Percentiles rank a stretch among this genome's conserved stretches.
Evolutionary conservation across 2,888 invertebrate genomes (phyloP).

Genomic region (Cosmopolites sordidus): DNA sequence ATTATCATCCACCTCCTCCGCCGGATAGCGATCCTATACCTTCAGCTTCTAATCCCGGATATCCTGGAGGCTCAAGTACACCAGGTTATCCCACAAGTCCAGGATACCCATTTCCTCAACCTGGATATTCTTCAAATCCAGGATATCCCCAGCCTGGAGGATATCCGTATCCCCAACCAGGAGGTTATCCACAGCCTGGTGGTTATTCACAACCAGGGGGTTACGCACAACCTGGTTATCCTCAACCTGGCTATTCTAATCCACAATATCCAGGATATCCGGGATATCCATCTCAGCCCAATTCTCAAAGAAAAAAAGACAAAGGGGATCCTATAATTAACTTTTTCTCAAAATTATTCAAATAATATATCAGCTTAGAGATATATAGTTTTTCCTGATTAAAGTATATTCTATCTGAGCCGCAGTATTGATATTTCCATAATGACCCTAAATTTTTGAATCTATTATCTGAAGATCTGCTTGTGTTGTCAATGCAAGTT

Average conservation of each 20-base stretch:
- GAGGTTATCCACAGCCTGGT: slow-evolving; percentile 29
- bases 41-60: slow-evolving; percentile 22
- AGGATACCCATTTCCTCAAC: slow-evolving; percentile 26
- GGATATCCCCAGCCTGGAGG: slow-evolving; percentile 16
- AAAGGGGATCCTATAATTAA: slow-evolving; percentile 38
- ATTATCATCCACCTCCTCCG: slow-evolving; percentile 33
- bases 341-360: slow-evolving; percentile 37
- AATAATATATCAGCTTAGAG: slow-evolving; percentile 10
- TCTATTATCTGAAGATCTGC: too few relatives aligned
- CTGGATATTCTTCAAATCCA: slow-evolving; percentile 25
- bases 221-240: slow-evolving; percentile 26
- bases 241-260: slow-evolving; percentile 28
- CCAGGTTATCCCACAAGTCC: slow-evolving; percentile 28
- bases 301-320: slow-evolving; percentile 24
- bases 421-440: too few relatives aligned
- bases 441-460: too few relatives aligned
- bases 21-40: slow-evolving; percentile 27
- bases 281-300: slow-evolving; percentile 30
- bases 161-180: slow-evolving; percentile 19
- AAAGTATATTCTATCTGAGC: too few relatives aligned
- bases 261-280: slow-evolving; percentile 27
- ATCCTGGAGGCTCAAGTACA: slow-evolving; percentile 26
- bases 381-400: too few relatives aligned
- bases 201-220: slow-evolving; percentile 23
- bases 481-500: too few relatives aligned